Base-by-base conservation (phyloP, 1,140 invertebrate species). In the Psix sp. region DNA sequence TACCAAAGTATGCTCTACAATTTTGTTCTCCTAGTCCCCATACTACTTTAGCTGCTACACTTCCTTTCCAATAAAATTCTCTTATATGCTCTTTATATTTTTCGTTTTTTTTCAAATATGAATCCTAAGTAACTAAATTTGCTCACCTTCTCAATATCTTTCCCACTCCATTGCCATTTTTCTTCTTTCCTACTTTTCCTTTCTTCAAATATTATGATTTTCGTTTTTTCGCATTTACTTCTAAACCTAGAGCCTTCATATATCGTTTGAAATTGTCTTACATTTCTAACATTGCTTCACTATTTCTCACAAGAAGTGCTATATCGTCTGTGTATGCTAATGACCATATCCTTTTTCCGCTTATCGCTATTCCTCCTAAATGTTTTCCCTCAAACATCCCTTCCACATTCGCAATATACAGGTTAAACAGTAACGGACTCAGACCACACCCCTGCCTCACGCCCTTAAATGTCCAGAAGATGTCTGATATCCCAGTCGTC, bases 111-210 rank as follows among this genome's bases (percentile, higher is more conserved):
- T 42, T 40, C 56, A 16, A 71, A 46, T 7, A 4, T 21, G 33
- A 51, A 62, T 10, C 56, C 66, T 17, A 70, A 13, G 14, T 62
- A 70, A 24, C 54, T 54, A 21, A 72, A 49, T 3, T 39, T 17
- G 0, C 36, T 14, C 10, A 68, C 48, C 21, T 70, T 40, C 21
- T 62, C 56, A 18, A 70, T 18, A 1, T 49, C 26, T 40, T 51
- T 15, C 17, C 36, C 15, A 24, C 52, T 17, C 17, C 43, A 1
- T 26, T 13, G 7, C 43, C 35, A 0, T 21, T 39, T n/a, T n/a
- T n/a, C n/a, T n/a, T n/a, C n/a, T n/a, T n/a, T n/a, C n/a, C n/a
- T n/a, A n/a, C n/a, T n/a, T n/a, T n/a, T n/a, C n/a, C n/a, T n/a
- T n/a, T n/a, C n/a, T n/a, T n/a, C n/a, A 7, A 54, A 36, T n/a